Evolutionary conservation across 2,113 vertebrate genomes (phyloP).

Genomic region (Hydropotes inermis): DNA sequence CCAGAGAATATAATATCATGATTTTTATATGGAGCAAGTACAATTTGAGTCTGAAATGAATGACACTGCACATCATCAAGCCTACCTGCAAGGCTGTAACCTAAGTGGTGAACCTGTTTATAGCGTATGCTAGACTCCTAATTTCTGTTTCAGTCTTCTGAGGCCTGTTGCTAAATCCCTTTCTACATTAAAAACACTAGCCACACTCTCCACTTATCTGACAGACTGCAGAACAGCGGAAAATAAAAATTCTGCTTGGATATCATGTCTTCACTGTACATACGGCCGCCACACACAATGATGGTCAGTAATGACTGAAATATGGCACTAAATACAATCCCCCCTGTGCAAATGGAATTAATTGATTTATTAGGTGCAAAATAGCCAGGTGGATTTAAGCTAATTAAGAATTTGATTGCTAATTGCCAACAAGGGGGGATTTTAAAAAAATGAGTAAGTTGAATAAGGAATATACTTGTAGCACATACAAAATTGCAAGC

Average conservation of each 20-base stretch:
- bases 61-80: constrained; percentile 37
- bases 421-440: constrained; percentile 79
- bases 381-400: constrained; percentile 80
- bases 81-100: constrained; percentile 57
- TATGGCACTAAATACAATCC: constrained; percentile 67
- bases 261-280: constrained; percentile 55
- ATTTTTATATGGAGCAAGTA: constrained; percentile 58
- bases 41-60: constrained; percentile 59
- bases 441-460: constrained; percentile 59
- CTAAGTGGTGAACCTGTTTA: constrained; percentile 62
- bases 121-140: constrained; percentile 50
- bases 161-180: constrained; percentile 76
- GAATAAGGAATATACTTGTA: constrained; percentile 61
- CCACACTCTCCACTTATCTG: constrained; percentile 66
- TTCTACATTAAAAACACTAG: constrained; percentile 81
- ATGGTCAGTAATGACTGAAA: constrained; percentile 79
- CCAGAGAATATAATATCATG: constrained; percentile 39
- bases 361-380: constrained; percentile 84
- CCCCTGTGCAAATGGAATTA: constrained; percentile 81
- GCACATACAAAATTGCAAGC: constrained; percentile 36
- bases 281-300: constrained; percentile 58
- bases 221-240: constrained; percentile 66
- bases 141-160: constrained; percentile 69
- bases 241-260: constrained; percentile 78
- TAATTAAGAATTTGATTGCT: constrained; percentile 84